These are phyloP conservation scores for Choristoneura fumiferana DNA, from an alignment of 1,140 invertebrate genomes.

Conservation along the genomic window DNA sequence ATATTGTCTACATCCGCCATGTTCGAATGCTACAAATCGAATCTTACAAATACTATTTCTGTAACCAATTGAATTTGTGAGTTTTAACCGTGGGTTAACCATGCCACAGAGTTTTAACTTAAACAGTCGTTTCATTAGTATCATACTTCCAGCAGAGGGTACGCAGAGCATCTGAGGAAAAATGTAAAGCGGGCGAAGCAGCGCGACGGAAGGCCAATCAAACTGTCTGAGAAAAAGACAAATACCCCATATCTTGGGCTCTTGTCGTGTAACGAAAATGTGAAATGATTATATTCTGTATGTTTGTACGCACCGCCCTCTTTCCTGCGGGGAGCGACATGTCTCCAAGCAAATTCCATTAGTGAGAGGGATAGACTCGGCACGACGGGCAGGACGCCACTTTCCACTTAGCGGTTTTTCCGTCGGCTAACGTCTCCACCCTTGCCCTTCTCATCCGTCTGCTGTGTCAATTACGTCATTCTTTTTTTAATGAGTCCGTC, in stretches of 20 bases:
- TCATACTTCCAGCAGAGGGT: too few species aligned
- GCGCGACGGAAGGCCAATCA: too few species aligned
- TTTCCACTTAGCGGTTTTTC: constrained; percentile 39
- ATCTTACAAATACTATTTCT: too few species aligned
- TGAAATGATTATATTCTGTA: neutral
- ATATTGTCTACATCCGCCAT: too few species aligned
- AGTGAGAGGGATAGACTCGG: constrained; percentile 27
- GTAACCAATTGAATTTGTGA: too few species aligned
- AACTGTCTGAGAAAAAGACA: neutral
- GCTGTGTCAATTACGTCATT: constrained; percentile 25
- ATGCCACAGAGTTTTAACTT: too few species aligned
- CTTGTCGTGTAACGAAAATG: neutral
- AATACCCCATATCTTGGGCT: neutral
- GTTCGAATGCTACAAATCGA: too few species aligned
- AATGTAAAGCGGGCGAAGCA: constrained; percentile 1
- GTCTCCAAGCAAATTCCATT: constrained; percentile 39
- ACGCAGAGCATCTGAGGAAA: constrained; percentile 14
- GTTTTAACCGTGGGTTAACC: too few species aligned
- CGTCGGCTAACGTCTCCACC: constrained; percentile 22
- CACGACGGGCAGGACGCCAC: constrained; percentile 25
- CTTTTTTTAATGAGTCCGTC: constrained; percentile 9
- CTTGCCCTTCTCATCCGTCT: constrained; percentile 21
- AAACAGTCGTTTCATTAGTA: too few species aligned
- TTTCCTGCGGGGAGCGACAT: constrained; percentile 21
- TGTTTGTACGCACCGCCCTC: constrained; percentile 7